phyloP scores from a whole-genome alignment of 1,140 invertebrate species.

The Magallana angulata region DNA sequence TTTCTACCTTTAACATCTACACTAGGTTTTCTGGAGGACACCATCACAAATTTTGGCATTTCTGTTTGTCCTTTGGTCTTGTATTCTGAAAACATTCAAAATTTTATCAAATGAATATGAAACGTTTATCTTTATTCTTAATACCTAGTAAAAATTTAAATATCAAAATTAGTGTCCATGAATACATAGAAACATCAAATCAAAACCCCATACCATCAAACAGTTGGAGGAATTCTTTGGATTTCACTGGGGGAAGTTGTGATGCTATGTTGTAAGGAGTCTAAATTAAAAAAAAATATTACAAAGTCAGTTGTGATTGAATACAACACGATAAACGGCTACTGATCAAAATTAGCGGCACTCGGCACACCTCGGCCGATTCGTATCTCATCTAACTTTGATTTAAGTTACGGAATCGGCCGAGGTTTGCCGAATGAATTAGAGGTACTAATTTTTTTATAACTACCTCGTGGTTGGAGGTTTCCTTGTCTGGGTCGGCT shows the following conservation, averaged over 20 bases:
- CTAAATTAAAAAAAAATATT: conserved; percentile 42
- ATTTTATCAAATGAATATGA: too few relatives aligned
- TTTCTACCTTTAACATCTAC: neutral
- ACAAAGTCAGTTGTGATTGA: neutral
- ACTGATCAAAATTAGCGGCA: too few relatives aligned
- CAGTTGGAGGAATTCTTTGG: conserved; percentile 50
- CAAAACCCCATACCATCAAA: conserved; percentile 57
- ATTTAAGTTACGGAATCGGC: too few relatives aligned
- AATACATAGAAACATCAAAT: neutral
- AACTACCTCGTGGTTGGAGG: conserved; percentile 61
- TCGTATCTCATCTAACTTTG: too few relatives aligned
- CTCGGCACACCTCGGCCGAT: too few relatives aligned
- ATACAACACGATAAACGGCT: too few relatives aligned
- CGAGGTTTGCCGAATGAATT: too few relatives aligned
- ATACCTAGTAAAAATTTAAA: too few relatives aligned
- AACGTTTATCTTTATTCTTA: too few relatives aligned
- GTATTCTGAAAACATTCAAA: neutral
- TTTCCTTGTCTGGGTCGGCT: conserved; percentile 56
- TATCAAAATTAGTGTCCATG: neutral
- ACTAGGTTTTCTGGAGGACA: neutral
- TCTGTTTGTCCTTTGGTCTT: neutral
- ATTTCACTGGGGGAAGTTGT: conserved; percentile 35
- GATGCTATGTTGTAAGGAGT: conserved; percentile 50
- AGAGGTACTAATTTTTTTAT: neutral
- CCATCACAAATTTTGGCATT: conserved; percentile 36